Evolutionary conservation across 2,113 vertebrate genomes (phyloP).

Genomic region (Serilophus lunatus): DNA sequence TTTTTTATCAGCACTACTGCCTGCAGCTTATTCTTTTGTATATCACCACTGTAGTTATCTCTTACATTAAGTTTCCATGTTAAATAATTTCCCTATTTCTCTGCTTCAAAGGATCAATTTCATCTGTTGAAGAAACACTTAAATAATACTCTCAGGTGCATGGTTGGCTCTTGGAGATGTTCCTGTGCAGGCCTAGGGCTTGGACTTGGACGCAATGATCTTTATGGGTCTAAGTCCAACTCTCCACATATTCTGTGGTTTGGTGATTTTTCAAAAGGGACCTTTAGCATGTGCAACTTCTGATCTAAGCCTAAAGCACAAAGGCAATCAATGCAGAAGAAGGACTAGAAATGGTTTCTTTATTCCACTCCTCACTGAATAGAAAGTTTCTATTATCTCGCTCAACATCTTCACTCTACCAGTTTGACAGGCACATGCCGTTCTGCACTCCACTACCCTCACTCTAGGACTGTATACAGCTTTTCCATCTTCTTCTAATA

Average conservation of each 20-base stretch:
- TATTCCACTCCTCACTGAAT: slow-evolving; percentile 86
- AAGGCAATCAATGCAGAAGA: slow-evolving; percentile 92
- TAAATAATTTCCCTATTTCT: slow-evolving; percentile 3
- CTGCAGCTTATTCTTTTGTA: neutral
- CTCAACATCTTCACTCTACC: slow-evolving; percentile 95
- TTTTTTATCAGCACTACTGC: neutral
- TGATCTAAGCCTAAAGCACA: slow-evolving; percentile 74
- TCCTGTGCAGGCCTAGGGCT: neutral
- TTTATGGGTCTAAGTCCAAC: neutral
- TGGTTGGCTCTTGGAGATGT: neutral
- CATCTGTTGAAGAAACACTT: neutral
- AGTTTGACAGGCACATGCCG: slow-evolving; percentile 86
- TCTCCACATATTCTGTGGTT: neutral
- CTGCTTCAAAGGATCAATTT: slow-evolving; percentile 30
- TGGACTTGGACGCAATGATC: neutral
- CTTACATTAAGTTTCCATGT: neutral
- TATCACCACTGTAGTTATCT: neutral
- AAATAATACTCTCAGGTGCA: neutral
- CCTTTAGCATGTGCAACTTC: slow-evolving; percentile 68
- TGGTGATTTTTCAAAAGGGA: slow-evolving; percentile 4
- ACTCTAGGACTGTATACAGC: slow-evolving; percentile 68
- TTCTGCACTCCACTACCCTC: slow-evolving; percentile 82
- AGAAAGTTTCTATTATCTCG: slow-evolving; percentile 97
- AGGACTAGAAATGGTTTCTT: slow-evolving; percentile 88
- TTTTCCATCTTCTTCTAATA: slow-evolving; percentile 69